Base-by-base conservation (phyloP, 2,113 vertebrate species). In the Dascyllus trimaculatus region DNA sequence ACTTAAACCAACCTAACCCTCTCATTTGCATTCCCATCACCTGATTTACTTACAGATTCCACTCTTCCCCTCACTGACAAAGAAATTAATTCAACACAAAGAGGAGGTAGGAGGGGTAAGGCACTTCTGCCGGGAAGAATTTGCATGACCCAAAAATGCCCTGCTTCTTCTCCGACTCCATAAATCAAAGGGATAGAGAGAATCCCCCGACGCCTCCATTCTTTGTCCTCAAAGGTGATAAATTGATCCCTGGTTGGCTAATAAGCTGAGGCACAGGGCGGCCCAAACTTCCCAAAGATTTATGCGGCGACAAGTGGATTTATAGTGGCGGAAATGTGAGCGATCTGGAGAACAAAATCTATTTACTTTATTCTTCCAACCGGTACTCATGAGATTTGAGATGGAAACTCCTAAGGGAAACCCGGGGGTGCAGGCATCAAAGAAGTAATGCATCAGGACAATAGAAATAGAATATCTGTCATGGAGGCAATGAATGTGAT, bases 131-230 rank as follows among this genome's bases (percentile, higher is more conserved):
- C 18, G 51, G 35, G 71, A 67, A 74, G 69, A 81, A 93, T 94
- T 91, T 94, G 87, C 91, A 92, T 94, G 92, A 93, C 93, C 93
- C 92, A 92, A 92, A 92, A 93, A 91, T 80, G 89, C 89, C 88
- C 84, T 82, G 86, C 73, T 76, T 88, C 67, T 84, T 76, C 57
- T 72, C 67, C 59, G 40, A 71, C 80, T 88, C 82, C 85, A 93
- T 93, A 90, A 90, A 93, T 93, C 93, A 92, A 85, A 88, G 61
- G 56, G 75, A 78, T 52, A 43, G 69, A 75, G 72, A 85, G 66
- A 79, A 87, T 87, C 88, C 90, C 85, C 66, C 10, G 77, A 78
- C 61, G 54, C 85, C 68, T 71, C 76, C 38, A 22, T 85, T 85
- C 84, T 81, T 88, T 75, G 83, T 91, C 86, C 86, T 86, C 89